Evolutionary conservation across 1,140 invertebrate genomes (phyloP).

Genomic region (Neodiprion virginianus): DNA sequence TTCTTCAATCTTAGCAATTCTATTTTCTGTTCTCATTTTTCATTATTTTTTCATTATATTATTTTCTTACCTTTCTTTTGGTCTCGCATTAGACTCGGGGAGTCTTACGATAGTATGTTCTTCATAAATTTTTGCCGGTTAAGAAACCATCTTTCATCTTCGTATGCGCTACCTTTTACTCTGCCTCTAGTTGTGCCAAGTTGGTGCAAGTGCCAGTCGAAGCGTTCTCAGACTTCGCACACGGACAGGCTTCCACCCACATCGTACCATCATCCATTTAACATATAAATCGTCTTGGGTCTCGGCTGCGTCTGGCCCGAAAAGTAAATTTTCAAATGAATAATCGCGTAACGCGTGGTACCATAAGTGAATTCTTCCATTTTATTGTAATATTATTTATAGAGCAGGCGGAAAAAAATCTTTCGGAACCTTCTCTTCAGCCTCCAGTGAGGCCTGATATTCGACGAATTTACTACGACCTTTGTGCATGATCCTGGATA

Average conservation of each 20-base stretch:
- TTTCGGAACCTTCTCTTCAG: too few relatives aligned
- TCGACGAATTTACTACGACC: not conserved
- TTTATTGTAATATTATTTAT: too few relatives aligned
- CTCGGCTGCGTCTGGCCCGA: not conserved
- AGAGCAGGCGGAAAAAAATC: too few relatives aligned
- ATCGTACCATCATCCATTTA: not conserved
- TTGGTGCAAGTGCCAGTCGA: not conserved
- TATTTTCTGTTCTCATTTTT: not conserved
- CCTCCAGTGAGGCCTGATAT: not conserved
- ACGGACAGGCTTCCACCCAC: not conserved
- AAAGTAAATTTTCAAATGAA: too few relatives aligned
- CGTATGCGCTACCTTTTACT: not conserved
- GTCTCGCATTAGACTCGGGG: not conserved
- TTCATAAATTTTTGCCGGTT: not conserved
- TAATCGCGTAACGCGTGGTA: too few relatives aligned
- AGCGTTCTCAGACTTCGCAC: not conserved
- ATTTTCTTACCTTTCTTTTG: too few relatives aligned
- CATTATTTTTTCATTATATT: not conserved
- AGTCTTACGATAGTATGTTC: not conserved
- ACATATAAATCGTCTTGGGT: not conserved
- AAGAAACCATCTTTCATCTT: slow-evolving; percentile 3
- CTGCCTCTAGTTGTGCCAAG: not conserved
- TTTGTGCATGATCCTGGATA: not conserved
- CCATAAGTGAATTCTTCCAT: too few relatives aligned
- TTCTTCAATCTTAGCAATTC: not conserved